Conservation (phyloP, 2,888 invertebrate genomes). For the Conchocele bisecta region DNA sequence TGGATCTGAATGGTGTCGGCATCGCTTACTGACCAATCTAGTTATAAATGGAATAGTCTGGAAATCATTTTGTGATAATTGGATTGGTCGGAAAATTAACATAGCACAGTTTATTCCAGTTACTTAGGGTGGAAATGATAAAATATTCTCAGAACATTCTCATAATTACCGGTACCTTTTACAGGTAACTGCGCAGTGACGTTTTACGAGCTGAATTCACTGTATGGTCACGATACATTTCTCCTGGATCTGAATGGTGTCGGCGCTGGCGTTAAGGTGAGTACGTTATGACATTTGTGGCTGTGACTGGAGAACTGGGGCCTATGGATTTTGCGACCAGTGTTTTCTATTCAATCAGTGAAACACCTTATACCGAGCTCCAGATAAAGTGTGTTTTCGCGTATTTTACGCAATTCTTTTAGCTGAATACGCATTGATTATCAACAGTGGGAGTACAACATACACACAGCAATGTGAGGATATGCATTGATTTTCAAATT, state of each 20-base stretch:
- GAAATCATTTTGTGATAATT: too few relatives aligned
- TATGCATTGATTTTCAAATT: too few relatives aligned
- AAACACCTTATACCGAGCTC: background rate
- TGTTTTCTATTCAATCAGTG: background rate
- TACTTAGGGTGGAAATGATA: too few relatives aligned
- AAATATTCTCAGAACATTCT: too few relatives aligned
- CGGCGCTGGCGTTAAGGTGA: constrained; percentile 81
- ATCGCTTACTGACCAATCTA: too few relatives aligned
- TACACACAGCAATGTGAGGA: too few relatives aligned
- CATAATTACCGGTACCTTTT: constrained; percentile 3
- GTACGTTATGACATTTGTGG: background rate
- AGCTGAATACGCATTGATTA: too few relatives aligned
- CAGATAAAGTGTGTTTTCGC: background rate
- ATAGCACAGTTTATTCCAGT: too few relatives aligned
- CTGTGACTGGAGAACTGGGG: background rate
- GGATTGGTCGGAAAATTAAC: too few relatives aligned
- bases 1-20: constrained; percentile 82
- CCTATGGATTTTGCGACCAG: background rate
- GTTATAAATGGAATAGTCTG: too few relatives aligned
- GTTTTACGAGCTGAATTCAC: constrained; percentile 81
- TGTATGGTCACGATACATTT: constrained; percentile 83
- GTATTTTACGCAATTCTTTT: too few relatives aligned
- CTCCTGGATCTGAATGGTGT: constrained; percentile 81
- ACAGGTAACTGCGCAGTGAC: constrained; percentile 80
- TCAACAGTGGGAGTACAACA: too few relatives aligned